Evolutionary conservation across 37 sponge, comb jelly and placozoan genomes (phyloP), one percentile per base, ranked within the genome.

Genomic region (Petrosia ficiformis): DNA sequence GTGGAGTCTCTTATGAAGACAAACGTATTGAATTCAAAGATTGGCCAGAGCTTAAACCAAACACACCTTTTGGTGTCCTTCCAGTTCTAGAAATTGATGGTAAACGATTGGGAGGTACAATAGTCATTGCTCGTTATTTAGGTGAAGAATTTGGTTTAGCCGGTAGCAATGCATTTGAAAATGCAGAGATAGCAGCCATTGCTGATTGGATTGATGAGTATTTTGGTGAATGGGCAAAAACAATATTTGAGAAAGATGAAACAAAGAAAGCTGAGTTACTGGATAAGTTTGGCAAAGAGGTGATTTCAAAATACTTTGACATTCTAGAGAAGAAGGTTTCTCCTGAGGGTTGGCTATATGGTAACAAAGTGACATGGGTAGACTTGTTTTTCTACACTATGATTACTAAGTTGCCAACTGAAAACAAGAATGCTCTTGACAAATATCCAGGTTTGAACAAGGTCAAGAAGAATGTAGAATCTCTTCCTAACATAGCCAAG

Each of bases 21-120:
- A 38, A 42, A 30, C 65, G 86, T 4, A 3, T 85, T 2, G 42
- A 44, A 0, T 10, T 34, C 29, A 76, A 75, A 6, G 70, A 78
- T 14, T 82, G 83, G 83, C 22, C 33, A 19, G 57, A 36, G n/a
- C 28, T 67, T 30, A 75, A 68, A 56, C 72, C 70, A 19, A 42
- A 44, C 4, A 70, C 82, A 6, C 88, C 88, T 4, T 82, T 61
- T 35, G 82, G 78, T 16, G 24, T 36, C 44, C 36, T 87, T 39
- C 88, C 88, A n/a, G 52, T 77, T 1, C 71, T 87, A 30, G 82
- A 87, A 57, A 78, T 72, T 21, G 88, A 81, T 42, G 82, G 88
- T 2, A 81, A 77, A 61, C 71, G 34, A 39, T 58, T 87, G 4
- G 77, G 67, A 25, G 79, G 82, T 30, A 82, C 78, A 31, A 0